Evolutionary conservation across 2,888 invertebrate species (phyloP).

Genomic region (Bibio marci): DNA sequence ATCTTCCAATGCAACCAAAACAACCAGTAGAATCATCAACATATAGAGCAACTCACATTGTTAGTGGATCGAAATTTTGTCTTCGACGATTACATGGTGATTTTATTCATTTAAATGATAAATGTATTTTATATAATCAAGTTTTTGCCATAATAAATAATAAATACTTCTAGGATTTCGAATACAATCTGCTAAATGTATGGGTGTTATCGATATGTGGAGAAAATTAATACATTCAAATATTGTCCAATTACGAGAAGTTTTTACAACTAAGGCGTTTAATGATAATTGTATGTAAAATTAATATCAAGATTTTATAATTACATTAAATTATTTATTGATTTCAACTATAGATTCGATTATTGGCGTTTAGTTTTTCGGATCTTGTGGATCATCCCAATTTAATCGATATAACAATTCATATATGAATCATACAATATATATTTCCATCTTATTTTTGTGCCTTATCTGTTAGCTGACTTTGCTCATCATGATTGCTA

Average conservation of each 20-base stretch:
- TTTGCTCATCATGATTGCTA: too few relatives aligned
- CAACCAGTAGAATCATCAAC: conserved; percentile 64
- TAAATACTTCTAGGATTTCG: conserved; percentile 44
- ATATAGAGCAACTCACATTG: conserved; percentile 79
- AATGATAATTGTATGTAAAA: conserved; percentile 76
- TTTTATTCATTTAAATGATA: conserved; percentile 10
- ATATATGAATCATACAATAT: too few relatives aligned
- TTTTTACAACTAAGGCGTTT: conserved; percentile 89
- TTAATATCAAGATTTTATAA: conserved; percentile 1
- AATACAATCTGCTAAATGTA: conserved; percentile 65
- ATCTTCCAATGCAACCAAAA: conserved; percentile 40
- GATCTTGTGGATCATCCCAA: too few relatives aligned
- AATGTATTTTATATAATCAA: background rate
- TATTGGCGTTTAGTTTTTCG: background rate
- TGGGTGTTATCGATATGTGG: conserved; percentile 82
- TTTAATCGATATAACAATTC: too few relatives aligned
- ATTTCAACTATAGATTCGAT: too few relatives aligned
- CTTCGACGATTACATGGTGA: conserved; percentile 73
- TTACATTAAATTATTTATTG: background rate
- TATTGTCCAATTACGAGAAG: conserved; percentile 79
- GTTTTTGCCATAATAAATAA: background rate
- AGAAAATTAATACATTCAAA: conserved; percentile 90
- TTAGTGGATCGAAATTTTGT: conserved; percentile 71
- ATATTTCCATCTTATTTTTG: too few relatives aligned
- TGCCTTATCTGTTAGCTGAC: too few relatives aligned